Evolutionary conservation across 1,140 invertebrate species (phyloP).

Genomic region (Coelopa frigida): DNA sequence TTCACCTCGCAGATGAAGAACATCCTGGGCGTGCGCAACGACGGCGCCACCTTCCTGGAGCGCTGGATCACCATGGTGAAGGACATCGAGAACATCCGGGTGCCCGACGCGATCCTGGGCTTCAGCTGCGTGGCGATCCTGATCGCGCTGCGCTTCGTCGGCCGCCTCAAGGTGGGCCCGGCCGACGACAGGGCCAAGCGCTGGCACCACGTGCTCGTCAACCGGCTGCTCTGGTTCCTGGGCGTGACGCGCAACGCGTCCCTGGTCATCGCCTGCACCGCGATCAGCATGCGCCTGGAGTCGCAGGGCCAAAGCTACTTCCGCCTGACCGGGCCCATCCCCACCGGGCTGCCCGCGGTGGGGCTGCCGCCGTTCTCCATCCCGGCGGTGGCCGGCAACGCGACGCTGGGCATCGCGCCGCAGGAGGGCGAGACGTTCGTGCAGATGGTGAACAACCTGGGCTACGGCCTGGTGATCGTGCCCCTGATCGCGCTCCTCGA

Average conservation of each 20-base stretch:
- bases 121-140: conserved; percentile 61
- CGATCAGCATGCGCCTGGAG: conserved; percentile 51
- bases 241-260: conserved; percentile 69
- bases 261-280: conserved; percentile 60
- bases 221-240: conserved; percentile 55
- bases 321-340: conserved; percentile 51
- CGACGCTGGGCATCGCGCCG: conserved; percentile 43
- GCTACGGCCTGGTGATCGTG: conserved; percentile 68
- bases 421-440: conserved; percentile 47
- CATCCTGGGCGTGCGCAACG: conserved; percentile 69
- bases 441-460: conserved; percentile 65
- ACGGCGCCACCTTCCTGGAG: conserved; percentile 63
- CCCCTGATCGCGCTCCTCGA: conserved; percentile 75
- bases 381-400: conserved; percentile 23
- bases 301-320: conserved; percentile 23
- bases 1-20: conserved; percentile 84
- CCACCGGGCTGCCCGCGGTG: conserved; percentile 60
- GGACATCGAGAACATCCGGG: conserved; percentile 54
- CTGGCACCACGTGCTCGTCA: conserved; percentile 47
- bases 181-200: conserved; percentile 48
- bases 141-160: conserved; percentile 59
- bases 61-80: conserved; percentile 62
- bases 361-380: conserved; percentile 60
- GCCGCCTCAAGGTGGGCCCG: conserved; percentile 52
- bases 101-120: conserved; percentile 64